These are phyloP conservation scores for Chirona hameri DNA, from an alignment of 2,888 invertebrate genomes.

Conservation along the genomic window DNA sequence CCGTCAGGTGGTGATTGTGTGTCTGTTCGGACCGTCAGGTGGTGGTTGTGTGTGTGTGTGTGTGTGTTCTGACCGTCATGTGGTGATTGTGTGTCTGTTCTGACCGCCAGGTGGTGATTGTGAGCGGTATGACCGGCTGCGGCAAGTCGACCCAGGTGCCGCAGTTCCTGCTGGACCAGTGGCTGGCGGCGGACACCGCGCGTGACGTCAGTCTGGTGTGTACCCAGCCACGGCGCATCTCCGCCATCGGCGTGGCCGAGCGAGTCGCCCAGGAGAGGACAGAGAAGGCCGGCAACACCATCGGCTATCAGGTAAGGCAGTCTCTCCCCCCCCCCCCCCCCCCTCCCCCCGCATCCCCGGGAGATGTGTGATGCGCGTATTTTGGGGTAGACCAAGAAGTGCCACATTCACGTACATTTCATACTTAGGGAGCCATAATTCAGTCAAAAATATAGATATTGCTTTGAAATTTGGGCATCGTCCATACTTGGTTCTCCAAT, in stretches of 20 bases:
- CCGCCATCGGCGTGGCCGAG: conserved; percentile 88
- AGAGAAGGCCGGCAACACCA: conserved; percentile 70
- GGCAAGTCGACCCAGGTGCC: conserved; percentile 78
- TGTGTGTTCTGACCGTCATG: conserved; percentile 40
- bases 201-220: conserved; percentile 67
- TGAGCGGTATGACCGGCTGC: conserved; percentile 80
- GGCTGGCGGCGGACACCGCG: conserved; percentile 53
- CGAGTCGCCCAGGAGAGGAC: conserved; percentile 80
- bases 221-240: conserved; percentile 86
- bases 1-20: conserved; percentile 35
- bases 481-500: too few relatives aligned
- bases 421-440: too few relatives aligned
- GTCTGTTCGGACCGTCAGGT: conserved; percentile 45
- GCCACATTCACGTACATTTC: too few relatives aligned
- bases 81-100: conserved; percentile 57
- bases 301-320: conserved; percentile 64
- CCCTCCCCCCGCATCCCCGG: too few relatives aligned
- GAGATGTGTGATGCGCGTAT: too few relatives aligned
- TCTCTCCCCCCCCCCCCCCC: too few relatives aligned
- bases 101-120: conserved; percentile 56
- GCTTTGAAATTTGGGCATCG: too few relatives aligned
- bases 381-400: too few relatives aligned
- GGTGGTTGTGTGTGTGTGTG: conserved; percentile 60
- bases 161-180: conserved; percentile 86
- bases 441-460: too few relatives aligned